Evolutionary conservation across 2,797 vertebrate genomes (phyloP), one percentile per base, ranked within the genome.

Genomic region (Bradypodion pumilum): DNA sequence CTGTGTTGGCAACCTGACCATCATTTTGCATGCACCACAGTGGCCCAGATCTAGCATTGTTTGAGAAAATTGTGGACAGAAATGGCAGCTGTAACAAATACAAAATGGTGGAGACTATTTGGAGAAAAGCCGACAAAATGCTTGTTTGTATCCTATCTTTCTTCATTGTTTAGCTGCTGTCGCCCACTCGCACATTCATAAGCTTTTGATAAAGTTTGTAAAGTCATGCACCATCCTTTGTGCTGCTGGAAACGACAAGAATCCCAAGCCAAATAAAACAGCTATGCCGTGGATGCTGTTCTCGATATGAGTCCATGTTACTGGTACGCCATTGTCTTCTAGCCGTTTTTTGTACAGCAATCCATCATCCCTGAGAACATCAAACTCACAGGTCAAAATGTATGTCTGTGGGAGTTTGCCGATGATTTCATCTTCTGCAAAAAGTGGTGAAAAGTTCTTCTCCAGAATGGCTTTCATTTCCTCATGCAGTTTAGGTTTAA

Each of bases 311-410:
- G 35, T 29, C 78, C 79, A 81, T 1, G n/a, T 85, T 0, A 85
- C 84, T 0, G 73, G 72, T 0, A 85, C 56, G 0, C 62, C 78
- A 1, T 85, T 81, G 52, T 81, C 84, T n/a, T 52, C 74, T 32
- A 85, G 15, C 8, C 84, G 84, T 23, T 37, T 85, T 79, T 76
- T 81, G 56, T 85, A 85, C 32, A 85, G 42, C 56, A 85, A 56
- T 5, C 84, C 84, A 10, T 97, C 94, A 23, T 98, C 97, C 78
- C 95, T 94, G 74, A 97, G 81, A 29, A 96, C 69, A 0, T 97
- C 97, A 27, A 95, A 96, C 90, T 97, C 95, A 35, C 97, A 97
- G 88, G 95, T 97, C 86, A 97, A 90, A 1, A 97, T 83, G 87
- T 96, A 97, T 2, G 96, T 87, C 63, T 93, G 94, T 0, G 97